A percentile compares a stretch with the other conserved stretches of the same genome.
Conservation (phyloP, 2,113 vertebrate genomes). For the Xenopus laevis region DNA sequence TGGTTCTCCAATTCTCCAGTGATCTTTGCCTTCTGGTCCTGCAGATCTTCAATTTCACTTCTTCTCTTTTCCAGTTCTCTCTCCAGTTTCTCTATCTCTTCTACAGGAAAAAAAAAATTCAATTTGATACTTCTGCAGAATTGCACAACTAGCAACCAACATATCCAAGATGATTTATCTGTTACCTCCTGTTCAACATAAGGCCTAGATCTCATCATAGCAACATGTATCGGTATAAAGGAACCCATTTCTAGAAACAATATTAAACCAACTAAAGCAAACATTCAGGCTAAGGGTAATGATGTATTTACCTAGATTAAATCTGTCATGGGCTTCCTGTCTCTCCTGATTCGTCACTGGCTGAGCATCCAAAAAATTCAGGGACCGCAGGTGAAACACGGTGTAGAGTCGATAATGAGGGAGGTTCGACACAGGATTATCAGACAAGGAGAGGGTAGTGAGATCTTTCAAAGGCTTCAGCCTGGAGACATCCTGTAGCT, state of each 20-base stretch:
- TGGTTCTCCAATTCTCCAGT: constrained; percentile 67
- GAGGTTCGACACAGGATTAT: constrained; percentile 71
- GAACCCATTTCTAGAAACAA: too few species aligned
- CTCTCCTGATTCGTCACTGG: constrained; percentile 69
- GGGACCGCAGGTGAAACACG: constrained; percentile 74
- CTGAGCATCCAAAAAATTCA: constrained; percentile 72
- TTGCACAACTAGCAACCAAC: too few species aligned
- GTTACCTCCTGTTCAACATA: too few species aligned
- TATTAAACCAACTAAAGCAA: too few species aligned
- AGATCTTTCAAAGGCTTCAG: constrained; percentile 78
- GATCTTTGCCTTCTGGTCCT: constrained; percentile 59
- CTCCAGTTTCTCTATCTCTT: constrained; percentile 77
- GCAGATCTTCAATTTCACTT: constrained; percentile 65
- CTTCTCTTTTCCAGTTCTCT: constrained; percentile 65
- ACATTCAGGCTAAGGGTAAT: too few species aligned
- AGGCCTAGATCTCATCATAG: too few species aligned
- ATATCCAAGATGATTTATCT: too few species aligned
- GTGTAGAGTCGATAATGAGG: constrained; percentile 74
- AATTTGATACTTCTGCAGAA: too few species aligned
- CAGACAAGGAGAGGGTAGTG: constrained; percentile 67
- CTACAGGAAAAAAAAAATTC: constrained; percentile 49
- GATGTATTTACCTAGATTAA: constrained; percentile 71
- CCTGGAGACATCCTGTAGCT: constrained; percentile 78
- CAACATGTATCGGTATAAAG: too few species aligned
- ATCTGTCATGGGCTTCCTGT: constrained; percentile 72